These are phyloP conservation scores for Percopsis transmontana DNA, from an alignment of 2,113 vertebrate species.

Conservation along the genomic window DNA sequence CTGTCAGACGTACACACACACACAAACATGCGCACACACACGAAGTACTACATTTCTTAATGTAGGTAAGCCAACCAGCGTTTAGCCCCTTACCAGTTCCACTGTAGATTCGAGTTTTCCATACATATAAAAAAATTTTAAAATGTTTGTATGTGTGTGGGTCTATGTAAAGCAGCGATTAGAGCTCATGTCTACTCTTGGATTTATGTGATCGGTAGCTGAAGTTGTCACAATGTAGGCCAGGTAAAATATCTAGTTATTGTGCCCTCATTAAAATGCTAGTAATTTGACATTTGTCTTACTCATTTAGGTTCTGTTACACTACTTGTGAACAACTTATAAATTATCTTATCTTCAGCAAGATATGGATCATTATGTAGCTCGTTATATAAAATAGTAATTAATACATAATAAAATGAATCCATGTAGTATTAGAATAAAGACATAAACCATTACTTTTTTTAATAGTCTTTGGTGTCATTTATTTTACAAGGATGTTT, in stretches of 20 bases:
- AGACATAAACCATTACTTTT: no score
- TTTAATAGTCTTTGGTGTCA: background rate
- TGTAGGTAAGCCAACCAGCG: constrained; percentile 14
- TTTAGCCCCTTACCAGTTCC: no score
- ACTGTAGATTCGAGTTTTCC: no score
- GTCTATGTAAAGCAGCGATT: constrained; percentile 27
- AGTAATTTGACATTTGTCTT: constrained; percentile 16
- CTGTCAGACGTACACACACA: constrained; percentile 2
- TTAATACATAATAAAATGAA: no score
- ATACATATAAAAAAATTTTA: no score
- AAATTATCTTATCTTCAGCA: no score
- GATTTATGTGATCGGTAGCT: constrained; percentile 60
- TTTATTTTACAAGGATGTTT: background rate
- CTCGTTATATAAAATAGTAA: no score
- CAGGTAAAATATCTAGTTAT: constrained; percentile 40
- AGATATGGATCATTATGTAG: no score
- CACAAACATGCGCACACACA: constrained; percentile 24
- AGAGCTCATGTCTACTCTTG: constrained; percentile 39
- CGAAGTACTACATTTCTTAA: constrained; percentile 13
- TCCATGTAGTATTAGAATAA: no score
- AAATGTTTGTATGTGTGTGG: background rate
- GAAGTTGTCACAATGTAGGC: constrained; percentile 40
- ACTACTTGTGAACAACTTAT: no score
- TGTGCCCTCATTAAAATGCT: background rate
- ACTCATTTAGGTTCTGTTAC: background rate